phyloP scores from a whole-genome alignment of 2,797 vertebrate genomes.

The Danio choprae region DNA sequence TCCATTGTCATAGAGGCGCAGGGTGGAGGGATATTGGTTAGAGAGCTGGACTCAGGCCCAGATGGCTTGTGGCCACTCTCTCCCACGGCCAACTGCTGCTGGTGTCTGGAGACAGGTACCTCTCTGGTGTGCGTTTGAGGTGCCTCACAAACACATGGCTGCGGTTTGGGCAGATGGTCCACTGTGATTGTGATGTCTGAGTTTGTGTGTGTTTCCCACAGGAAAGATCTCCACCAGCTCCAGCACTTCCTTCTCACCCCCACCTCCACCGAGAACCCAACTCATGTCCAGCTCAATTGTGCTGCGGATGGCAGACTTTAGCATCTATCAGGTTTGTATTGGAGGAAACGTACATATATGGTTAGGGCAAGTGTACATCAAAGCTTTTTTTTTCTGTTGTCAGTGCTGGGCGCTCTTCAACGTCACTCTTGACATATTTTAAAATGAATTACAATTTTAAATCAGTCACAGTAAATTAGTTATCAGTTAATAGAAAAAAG shows the following conservation, averaged over 20 bases:
- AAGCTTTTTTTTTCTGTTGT: no score
- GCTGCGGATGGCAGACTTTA: conserved; percentile 95
- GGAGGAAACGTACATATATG: conserved; percentile 3
- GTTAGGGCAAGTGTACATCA: no score
- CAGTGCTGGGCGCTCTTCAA: no score
- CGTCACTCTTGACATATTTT: no score
- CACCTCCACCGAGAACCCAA: conserved; percentile 84
- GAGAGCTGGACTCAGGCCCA: conserved; percentile 74
- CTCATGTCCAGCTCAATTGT: conserved; percentile 97
- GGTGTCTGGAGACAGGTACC: conserved; percentile 83
- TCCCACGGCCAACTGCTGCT: conserved; percentile 76
- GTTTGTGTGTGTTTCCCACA: conserved; percentile 57
- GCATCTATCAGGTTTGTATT: conserved; percentile 91
- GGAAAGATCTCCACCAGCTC: conserved; percentile 80
- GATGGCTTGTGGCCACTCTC: conserved; percentile 74
- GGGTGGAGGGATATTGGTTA: conserved; percentile 77
- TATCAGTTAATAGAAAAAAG: neutral
- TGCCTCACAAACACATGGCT: conserved; percentile 58
- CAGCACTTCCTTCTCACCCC: conserved; percentile 79
- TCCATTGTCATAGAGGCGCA: conserved; percentile 75
- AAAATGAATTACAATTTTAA: no score
- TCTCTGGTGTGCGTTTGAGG: conserved; percentile 64
- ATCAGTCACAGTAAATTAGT: no score
- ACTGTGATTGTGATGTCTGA: conserved; percentile 19
- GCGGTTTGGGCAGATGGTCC: conserved; percentile 33